Percentiles rank a stretch among this genome's conserved stretches.
Evolutionary conservation across 2,797 vertebrate genomes (phyloP).

Genomic region (Takifugu ocellatus): DNA sequence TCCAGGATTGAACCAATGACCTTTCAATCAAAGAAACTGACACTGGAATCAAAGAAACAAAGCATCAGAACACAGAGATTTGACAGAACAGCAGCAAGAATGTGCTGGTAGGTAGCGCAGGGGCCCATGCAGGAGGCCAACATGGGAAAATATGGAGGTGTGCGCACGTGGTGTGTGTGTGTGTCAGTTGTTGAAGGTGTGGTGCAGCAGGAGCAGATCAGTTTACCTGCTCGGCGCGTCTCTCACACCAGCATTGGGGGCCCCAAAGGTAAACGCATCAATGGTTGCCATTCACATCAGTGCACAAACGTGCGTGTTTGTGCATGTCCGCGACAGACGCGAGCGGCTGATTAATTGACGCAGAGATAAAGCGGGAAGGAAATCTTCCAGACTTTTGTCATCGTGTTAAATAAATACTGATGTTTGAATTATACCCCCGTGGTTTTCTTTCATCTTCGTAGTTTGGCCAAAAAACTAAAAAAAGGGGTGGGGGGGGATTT

Average conservation of each 20-base stretch:
- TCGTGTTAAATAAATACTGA: constrained; percentile 25
- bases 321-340: constrained; percentile 19
- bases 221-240: constrained; percentile 61
- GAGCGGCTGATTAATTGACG: constrained; percentile 52
- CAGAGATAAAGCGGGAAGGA: constrained; percentile 39
- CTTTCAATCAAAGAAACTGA: constrained; percentile 19
- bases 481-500: neutral
- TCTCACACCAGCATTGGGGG: constrained; percentile 34
- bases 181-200: constrained; percentile 29
- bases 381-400: constrained; percentile 41
- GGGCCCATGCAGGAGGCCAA: constrained; percentile 64
- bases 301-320: constrained; percentile 34
- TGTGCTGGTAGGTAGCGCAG: constrained; percentile 62
- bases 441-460: constrained; percentile 10
- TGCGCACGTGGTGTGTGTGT: constrained; percentile 19
- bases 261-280: constrained; percentile 60
- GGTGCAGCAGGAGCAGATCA: constrained; percentile 44
- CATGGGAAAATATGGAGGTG: constrained; percentile 55
- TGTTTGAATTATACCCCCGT: constrained; percentile 19
- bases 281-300: constrained; percentile 61
- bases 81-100: constrained; percentile 53
- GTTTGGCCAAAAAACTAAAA: neutral
- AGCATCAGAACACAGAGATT: constrained; percentile 53
- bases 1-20: too few species aligned
- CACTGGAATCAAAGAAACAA: constrained; percentile 60